Percentiles rank a stretch among this genome's conserved stretches.
phyloP scores from a whole-genome alignment of 2,113 vertebrate species.

The Microcebus ravelobensis region DNA sequence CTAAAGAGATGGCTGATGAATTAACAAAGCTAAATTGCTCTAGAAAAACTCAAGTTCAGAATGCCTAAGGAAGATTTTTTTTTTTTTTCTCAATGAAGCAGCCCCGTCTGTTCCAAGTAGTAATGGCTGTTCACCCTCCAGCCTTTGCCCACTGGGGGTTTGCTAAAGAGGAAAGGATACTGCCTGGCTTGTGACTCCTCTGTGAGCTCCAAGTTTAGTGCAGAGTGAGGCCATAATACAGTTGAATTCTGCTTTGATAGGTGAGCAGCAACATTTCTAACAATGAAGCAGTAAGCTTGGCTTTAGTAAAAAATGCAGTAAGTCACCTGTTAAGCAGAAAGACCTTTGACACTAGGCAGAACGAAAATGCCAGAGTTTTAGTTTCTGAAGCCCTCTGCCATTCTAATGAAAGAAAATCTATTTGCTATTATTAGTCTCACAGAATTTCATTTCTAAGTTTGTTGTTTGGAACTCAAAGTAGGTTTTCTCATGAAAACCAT shows the following conservation, averaged over 20 bases:
- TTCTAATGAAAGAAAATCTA: neutral
- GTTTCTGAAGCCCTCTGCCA: neutral
- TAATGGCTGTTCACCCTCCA: neutral
- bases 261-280: neutral
- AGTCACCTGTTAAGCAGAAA: neutral
- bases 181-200: neutral
- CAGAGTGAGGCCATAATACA: neutral
- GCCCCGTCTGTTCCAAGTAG: neutral
- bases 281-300: neutral
- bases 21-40: slow-evolving; percentile 1
- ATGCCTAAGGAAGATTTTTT: neutral
- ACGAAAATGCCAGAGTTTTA: neutral
- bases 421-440: neutral
- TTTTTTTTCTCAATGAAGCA: neutral
- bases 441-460: neutral
- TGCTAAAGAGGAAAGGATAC: neutral
- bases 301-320: neutral
- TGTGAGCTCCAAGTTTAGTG: neutral
- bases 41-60: neutral
- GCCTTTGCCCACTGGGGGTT: neutral
- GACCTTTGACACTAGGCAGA: neutral
- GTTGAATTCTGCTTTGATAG: neutral
- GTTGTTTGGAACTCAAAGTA: neutral
- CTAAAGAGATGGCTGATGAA: neutral
- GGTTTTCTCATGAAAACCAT: neutral